Evolutionary conservation across 1,140 invertebrate genomes (phyloP).

Genomic region (Drosophila pallidifrons): DNA sequence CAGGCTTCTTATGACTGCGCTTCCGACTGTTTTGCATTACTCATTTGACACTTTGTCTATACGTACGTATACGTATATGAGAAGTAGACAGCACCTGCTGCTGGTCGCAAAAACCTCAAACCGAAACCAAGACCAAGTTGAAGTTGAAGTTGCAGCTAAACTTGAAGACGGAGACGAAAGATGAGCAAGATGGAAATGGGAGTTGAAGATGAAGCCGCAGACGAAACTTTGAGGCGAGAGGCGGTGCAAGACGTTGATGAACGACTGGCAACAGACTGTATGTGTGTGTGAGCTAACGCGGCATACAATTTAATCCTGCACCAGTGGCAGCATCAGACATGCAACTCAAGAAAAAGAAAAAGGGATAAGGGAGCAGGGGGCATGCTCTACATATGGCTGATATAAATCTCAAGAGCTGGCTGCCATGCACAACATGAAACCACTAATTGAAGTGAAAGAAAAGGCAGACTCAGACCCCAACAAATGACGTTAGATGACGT

Average conservation of each 20-base stretch:
- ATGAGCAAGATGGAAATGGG: background rate
- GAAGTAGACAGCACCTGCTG: slow-evolving; percentile 41
- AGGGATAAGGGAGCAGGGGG: too few relatives aligned
- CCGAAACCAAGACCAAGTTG: slow-evolving; percentile 32
- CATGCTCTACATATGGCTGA: slow-evolving; percentile 66
- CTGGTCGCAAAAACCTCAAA: slow-evolving; percentile 34
- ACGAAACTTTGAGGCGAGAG: slow-evolving; percentile 34
- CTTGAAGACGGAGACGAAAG: slow-evolving; percentile 6
- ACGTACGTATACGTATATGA: background rate
- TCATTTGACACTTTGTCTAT: slow-evolving; percentile 81
- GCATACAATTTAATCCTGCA: slow-evolving; percentile 75
- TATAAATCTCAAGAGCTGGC: slow-evolving; percentile 77
- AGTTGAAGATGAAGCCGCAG: slow-evolving; percentile 48
- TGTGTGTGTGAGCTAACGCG: background rate
- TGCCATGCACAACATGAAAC: slow-evolving; percentile 77
- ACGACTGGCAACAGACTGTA: slow-evolving; percentile 52
- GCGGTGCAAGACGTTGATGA: slow-evolving; percentile 63
- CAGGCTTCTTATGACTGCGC: slow-evolving; percentile 29
- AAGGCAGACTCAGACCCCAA: slow-evolving; percentile 27
- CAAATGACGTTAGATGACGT: slow-evolving; percentile 43
- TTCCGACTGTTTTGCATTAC: slow-evolving; percentile 70
- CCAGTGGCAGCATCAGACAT: slow-evolving; percentile 48
- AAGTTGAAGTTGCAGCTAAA: slow-evolving; percentile 32
- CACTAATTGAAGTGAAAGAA: slow-evolving; percentile 82
- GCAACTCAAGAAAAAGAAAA: slow-evolving; percentile 22